phyloP scores from a whole-genome alignment of 2,797 vertebrate genomes.

The Pteropus rufus region DNA sequence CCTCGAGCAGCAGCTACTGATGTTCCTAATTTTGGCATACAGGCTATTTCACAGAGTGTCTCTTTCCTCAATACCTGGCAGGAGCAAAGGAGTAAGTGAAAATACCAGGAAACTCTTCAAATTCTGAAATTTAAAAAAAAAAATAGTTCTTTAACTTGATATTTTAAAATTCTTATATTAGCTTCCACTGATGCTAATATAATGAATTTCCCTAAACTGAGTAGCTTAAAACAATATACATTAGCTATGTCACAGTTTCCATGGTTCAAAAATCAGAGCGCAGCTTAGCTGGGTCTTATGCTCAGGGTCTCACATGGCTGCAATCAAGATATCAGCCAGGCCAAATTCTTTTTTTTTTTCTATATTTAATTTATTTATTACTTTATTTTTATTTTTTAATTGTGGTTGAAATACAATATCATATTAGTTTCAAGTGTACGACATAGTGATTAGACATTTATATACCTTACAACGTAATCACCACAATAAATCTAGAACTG shows the following conservation, averaged over 20 bases:
- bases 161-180: neutral
- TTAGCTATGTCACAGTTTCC: neutral
- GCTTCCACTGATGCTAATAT: neutral
- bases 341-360: neutral
- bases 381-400: neutral
- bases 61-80: neutral
- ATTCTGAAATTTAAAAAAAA: neutral
- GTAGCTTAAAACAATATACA: neutral
- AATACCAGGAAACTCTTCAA: neutral
- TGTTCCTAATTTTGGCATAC: neutral
- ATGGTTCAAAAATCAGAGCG: neutral
- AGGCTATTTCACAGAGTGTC: neutral
- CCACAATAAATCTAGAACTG: neutral
- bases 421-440: neutral
- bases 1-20: neutral
- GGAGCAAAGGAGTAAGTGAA: neutral
- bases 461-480: neutral
- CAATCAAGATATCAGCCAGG: neutral
- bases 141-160: neutral
- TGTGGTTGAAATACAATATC: neutral
- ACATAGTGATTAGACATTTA: neutral
- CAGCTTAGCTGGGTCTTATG: neutral
- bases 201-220: neutral
- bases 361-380: neutral
- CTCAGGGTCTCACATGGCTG: neutral